Conservation (phyloP, 1,140 invertebrate species). For the Nephotettix cincticeps region DNA sequence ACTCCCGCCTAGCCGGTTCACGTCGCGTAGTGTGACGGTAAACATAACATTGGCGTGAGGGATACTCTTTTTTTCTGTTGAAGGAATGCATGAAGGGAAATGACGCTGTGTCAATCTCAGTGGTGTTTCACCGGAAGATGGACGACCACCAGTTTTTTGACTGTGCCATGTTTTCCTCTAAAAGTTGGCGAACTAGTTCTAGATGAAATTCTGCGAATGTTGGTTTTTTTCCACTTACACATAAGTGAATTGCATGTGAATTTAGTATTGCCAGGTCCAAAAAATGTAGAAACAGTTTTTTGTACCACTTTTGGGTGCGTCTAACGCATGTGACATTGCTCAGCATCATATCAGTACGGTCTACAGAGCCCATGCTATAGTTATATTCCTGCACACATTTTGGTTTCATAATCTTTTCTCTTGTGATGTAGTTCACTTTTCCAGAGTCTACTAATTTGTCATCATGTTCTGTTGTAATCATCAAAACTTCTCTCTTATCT, state of each 20-base stretch:
- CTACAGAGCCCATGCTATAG: conserved; percentile 46
- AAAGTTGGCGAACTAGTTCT: conserved; percentile 19
- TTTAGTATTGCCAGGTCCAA: conserved; percentile 35
- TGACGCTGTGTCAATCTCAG: neutral
- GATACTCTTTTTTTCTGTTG: neutral
- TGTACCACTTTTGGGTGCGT: conserved; percentile 36
- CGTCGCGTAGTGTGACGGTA: neutral
- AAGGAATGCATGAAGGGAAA: neutral
- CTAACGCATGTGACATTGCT: conserved; percentile 47
- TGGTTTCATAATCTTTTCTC: conserved; percentile 40
- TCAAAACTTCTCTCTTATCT: conserved; percentile 42
- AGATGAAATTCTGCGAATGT: conserved; percentile 20
- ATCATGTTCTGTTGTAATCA: conserved; percentile 42
- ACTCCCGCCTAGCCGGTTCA: conserved; percentile 2
- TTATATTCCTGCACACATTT: conserved; percentile 46
- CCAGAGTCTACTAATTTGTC: conserved; percentile 33
- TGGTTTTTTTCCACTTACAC: neutral
- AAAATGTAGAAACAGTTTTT: conserved; percentile 38
- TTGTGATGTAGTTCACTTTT: conserved; percentile 27
- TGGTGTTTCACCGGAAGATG: neutral
- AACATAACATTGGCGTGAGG: neutral
- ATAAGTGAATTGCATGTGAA: conserved; percentile 5
- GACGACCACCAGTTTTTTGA: conserved; percentile 13
- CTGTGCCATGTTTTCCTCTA: conserved; percentile 2
- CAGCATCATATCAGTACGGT: conserved; percentile 44